Conservation (phyloP, 2,797 vertebrate species). For the Protosalanx chinensis region DNA sequence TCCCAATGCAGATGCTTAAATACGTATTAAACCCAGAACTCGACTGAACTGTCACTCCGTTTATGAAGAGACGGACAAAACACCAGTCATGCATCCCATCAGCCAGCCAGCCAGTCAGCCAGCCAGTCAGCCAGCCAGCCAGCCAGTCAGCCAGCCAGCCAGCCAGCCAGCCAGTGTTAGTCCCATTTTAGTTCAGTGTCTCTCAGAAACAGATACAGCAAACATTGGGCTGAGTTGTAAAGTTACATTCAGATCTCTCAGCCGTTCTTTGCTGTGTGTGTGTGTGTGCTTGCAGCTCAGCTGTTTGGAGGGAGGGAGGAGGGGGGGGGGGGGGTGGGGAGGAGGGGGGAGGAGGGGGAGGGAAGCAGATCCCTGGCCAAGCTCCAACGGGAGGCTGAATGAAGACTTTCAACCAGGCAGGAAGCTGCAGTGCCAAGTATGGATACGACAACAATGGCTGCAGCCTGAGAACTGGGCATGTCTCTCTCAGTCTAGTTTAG, state of each 20-base stretch:
- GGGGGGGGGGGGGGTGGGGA: no score
- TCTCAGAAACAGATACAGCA: slow-evolving; percentile 4
- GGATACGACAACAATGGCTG: slow-evolving; percentile 61
- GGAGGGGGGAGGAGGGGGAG: neutral
- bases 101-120: neutral
- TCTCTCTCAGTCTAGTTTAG: slow-evolving; percentile 19
- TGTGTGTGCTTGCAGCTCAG: slow-evolving; percentile 48
- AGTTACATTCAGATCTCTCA: slow-evolving; percentile 55
- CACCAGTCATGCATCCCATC: no score
- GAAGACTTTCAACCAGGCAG: slow-evolving; percentile 68
- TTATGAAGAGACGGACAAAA: no score
- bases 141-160: neutral
- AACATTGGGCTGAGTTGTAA: slow-evolving; percentile 5
- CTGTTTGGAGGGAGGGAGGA: slow-evolving; percentile 33
- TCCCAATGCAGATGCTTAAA: no score
- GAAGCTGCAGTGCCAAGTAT: slow-evolving; percentile 59
- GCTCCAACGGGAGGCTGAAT: slow-evolving; percentile 61
- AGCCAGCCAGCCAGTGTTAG: neutral
- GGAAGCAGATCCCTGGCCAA: slow-evolving; percentile 53
- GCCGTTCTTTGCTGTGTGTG: slow-evolving; percentile 46
- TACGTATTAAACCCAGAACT: no score
- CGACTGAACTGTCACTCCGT: no score
- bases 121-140: neutral
- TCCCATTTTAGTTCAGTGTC: slow-evolving; percentile 7
- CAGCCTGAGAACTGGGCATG: slow-evolving; percentile 24